Evolutionary conservation across 1,140 invertebrate genomes (phyloP), one percentile per base, ranked within the genome.

Genomic region (Holcopasites calliopsidis): DNA sequence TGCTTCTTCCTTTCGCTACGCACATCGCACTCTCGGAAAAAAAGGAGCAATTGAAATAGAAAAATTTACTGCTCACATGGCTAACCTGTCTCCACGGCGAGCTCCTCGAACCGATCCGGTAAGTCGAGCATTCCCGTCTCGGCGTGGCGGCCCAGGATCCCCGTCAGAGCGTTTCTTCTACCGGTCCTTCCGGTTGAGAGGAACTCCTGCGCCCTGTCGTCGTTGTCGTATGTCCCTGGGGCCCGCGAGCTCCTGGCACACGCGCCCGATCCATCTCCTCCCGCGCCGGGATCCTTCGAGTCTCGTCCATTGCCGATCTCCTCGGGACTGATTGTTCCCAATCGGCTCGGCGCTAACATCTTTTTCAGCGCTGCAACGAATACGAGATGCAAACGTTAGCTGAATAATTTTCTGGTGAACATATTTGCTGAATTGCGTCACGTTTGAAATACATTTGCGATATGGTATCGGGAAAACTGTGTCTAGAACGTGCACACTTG

Each of bases 181-280:
- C 96, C 96, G 2, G 95, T 96, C 72, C 96, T 92, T 2, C 96
- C 95, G 0, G 95, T 96, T 55, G 94, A 94, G 28, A 96, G 91
- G 87, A 97, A 97, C 81, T 96, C 95, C 80, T 95, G 88, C 5
- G 89, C 87, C 10, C 86, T 86, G 55, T 92, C 91, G 16, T 87
- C 85, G 66, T 88, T 88, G 1, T 87, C 75, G 57, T 83, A 89
- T 0, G 61, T 35, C 54, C 84, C 79, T 4, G 89, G 87, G 23
- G 87, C 87, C 21, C 57, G 28, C n/a, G 33, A 4, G 5, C 31
- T n/a, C 21, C 11, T 28, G 16, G 26, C 1, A 3, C 44, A 62
- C 10, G 60, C 4, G 16, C 89, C 85, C 33, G 85, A 87, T 1
- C 86, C 89, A 61, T 70, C 83, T 7, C 71, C 58, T 0, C 62